These are phyloP conservation scores for Araneus ventricosus DNA, from an alignment of 1,140 invertebrate genomes.

Conservation along the genomic window DNA sequence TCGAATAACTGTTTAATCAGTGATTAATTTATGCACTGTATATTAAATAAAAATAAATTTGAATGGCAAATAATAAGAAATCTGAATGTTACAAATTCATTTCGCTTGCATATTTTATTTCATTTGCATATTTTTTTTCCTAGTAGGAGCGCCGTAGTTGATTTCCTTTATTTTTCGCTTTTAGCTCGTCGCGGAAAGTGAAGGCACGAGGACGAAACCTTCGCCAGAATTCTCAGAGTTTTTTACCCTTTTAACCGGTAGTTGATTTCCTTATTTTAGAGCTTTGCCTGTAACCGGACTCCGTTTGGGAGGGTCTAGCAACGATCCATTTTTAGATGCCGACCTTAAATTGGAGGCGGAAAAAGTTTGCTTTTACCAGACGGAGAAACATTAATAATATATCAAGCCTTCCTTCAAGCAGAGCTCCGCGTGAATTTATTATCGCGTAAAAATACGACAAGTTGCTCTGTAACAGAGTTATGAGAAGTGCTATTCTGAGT, in stretches of 20 bases:
- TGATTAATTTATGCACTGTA: too few species aligned
- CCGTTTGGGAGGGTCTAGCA: not conserved
- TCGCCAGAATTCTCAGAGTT: not conserved
- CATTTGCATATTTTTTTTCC: too few species aligned
- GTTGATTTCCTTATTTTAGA: conserved; percentile 35
- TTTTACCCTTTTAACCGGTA: not conserved
- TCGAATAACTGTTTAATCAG: too few species aligned
- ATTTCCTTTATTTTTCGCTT: not conserved
- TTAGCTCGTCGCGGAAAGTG: not conserved
- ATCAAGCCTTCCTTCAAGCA: not conserved
- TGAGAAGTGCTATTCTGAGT: too few species aligned
- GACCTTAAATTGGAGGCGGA: not conserved
- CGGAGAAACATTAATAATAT: not conserved
- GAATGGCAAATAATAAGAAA: too few species aligned
- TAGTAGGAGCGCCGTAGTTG: too few species aligned
- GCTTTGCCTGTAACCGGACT: conserved; percentile 12
- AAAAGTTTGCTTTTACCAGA: not conserved
- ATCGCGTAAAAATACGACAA: too few species aligned
- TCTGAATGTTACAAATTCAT: too few species aligned
- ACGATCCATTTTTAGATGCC: conserved; percentile 6
- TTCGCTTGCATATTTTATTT: too few species aligned
- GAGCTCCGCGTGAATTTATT: too few species aligned
- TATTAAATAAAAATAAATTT: too few species aligned
- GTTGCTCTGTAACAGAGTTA: too few species aligned
- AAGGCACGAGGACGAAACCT: not conserved